A percentile compares a stretch with the other conserved stretches of the same genome.
phyloP scores from a whole-genome alignment of 2,888 invertebrate species.

The Eledona agricola region DNA sequence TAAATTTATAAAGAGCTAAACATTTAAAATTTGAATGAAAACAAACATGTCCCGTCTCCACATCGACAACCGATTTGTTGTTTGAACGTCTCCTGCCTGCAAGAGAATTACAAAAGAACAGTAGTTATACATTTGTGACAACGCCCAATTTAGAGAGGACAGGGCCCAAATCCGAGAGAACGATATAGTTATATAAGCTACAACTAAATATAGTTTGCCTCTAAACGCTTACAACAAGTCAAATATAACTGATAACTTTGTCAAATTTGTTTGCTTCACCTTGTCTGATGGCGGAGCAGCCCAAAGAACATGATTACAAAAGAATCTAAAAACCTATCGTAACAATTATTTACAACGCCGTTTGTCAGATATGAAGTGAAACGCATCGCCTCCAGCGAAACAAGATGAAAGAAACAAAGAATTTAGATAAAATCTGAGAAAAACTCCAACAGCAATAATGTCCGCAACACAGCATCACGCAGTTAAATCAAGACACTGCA shows the following conservation, averaged over 20 bases:
- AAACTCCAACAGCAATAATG: constrained; percentile 61
- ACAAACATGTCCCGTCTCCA: constrained; percentile 25
- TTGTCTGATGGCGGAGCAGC: constrained; percentile 33
- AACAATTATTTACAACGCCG: constrained; percentile 43
- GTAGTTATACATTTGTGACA: no score
- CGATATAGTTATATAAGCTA: constrained; percentile 45
- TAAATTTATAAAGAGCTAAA: constrained; percentile 51
- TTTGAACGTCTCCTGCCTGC: constrained; percentile 48
- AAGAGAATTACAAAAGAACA: constrained; percentile 42
- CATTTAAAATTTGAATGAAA: constrained; percentile 48
- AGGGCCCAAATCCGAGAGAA: constrained; percentile 27
- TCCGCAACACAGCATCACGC: constrained; percentile 56
- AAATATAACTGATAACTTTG: constrained; percentile 43
- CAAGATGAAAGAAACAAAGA: constrained; percentile 51
- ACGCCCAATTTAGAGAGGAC: no score
- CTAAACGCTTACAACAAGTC: constrained; percentile 48
- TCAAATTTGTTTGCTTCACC: constrained; percentile 42
- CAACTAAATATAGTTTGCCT: constrained; percentile 41
- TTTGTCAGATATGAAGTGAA: constrained; percentile 15
- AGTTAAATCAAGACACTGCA: constrained; percentile 44
- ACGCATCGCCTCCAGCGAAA: no score
- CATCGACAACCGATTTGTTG: constrained; percentile 32
- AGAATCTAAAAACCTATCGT: constrained; percentile 33
- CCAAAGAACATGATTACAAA: constrained; percentile 20
- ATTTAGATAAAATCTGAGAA: constrained; percentile 58